phyloP scores from a whole-genome alignment of 2,113 vertebrate species.

The Thalassoma bifasciatum region DNA sequence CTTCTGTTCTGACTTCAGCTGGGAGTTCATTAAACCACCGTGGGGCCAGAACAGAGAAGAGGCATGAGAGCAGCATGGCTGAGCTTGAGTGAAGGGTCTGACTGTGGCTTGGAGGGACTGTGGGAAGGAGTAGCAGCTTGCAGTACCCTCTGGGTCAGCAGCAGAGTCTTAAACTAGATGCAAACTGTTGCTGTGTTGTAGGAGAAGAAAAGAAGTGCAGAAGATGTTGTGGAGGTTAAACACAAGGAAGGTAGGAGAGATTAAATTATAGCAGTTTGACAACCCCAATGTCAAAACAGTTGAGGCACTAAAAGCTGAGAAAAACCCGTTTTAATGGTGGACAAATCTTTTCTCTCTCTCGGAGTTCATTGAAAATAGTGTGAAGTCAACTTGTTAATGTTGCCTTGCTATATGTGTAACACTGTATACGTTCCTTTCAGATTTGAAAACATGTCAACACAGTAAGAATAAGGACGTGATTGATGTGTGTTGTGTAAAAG shows the following conservation, averaged over 20 bases:
- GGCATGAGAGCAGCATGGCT: neutral
- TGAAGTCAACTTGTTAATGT: no score
- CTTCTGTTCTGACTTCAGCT: neutral
- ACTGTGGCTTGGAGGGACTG: neutral
- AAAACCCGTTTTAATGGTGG: no score
- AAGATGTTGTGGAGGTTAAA: neutral
- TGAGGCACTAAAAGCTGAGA: no score
- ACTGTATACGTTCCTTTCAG: no score
- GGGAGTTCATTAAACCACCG: constrained; percentile 23
- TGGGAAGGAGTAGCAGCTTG: neutral
- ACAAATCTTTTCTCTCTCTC: no score
- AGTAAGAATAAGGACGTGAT: no score
- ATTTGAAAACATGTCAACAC: no score
- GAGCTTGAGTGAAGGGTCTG: neutral
- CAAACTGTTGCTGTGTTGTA: constrained; percentile 1
- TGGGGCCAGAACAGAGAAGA: constrained; percentile 2
- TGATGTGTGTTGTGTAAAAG: no score
- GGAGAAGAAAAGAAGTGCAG: neutral
- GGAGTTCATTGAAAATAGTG: no score
- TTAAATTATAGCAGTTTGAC: no score
- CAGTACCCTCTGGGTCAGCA: neutral
- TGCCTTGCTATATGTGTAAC: no score
- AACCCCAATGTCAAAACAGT: no score
- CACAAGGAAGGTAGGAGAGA: neutral
- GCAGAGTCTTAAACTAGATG: neutral